Conservation (phyloP, 2,888 invertebrate genomes). For the Eristalis intricaria region DNA sequence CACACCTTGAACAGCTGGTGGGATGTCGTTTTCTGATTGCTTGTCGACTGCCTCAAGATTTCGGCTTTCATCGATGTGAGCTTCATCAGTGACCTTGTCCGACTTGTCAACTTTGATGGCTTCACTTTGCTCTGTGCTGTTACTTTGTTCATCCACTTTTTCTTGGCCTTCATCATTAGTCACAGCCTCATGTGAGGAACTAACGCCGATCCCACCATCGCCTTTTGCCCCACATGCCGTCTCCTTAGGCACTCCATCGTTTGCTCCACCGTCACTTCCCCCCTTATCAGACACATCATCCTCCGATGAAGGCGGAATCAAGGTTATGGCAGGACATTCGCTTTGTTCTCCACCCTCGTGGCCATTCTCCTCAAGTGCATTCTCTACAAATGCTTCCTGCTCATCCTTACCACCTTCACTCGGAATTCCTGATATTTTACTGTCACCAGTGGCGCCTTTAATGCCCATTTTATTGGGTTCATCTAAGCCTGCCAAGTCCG, state of each 20-base stretch:
- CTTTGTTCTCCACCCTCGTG: background rate
- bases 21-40: too few relatives aligned
- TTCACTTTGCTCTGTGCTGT: too few relatives aligned
- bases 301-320: slow-evolving; percentile 58
- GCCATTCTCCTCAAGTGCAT: background rate
- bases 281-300: slow-evolving; percentile 51
- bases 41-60: too few relatives aligned
- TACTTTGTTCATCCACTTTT: too few relatives aligned
- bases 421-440: background rate
- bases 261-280: background rate
- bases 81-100: too few relatives aligned
- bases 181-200: background rate
- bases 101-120: too few relatives aligned
- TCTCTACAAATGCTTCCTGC: background rate
- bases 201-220: background rate
- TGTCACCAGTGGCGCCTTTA: background rate
- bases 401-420: background rate
- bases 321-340: slow-evolving; percentile 24
- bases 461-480: background rate
- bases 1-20: too few relatives aligned
- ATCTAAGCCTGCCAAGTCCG: background rate
- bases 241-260: too few relatives aligned
- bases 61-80: too few relatives aligned
- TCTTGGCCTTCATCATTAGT: too few relatives aligned
- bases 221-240: background rate